These are phyloP conservation scores for Platerodrilus igneus DNA, from an alignment of 2,888 invertebrate genomes.

Conservation along the genomic window DNA sequence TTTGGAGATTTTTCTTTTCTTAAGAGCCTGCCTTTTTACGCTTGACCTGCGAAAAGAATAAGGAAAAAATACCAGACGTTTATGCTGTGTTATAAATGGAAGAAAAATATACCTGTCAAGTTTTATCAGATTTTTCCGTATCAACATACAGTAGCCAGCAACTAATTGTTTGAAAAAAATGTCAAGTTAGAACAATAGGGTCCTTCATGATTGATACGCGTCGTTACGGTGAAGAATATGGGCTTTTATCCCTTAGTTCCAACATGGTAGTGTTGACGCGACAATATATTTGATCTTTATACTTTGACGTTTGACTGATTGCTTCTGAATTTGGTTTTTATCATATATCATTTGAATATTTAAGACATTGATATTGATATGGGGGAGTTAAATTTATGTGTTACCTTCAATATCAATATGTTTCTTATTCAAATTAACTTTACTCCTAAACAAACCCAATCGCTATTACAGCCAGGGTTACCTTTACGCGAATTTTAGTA, in stretches of 20 bases:
- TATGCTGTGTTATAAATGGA: constrained; percentile 18
- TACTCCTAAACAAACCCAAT: background rate
- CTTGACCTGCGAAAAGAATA: too few species aligned
- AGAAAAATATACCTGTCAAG: constrained; percentile 21
- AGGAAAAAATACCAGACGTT: too few species aligned
- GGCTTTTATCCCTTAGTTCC: constrained; percentile 32
- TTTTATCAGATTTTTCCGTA: constrained; percentile 37
- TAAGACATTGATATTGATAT: background rate
- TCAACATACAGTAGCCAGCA: constrained; percentile 34
- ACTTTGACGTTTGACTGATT: constrained; percentile 29
- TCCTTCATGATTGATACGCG: constrained; percentile 32
- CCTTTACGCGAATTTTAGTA: too few species aligned
- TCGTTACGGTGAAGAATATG: constrained; percentile 41
- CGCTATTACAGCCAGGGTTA: too few species aligned
- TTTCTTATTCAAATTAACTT: background rate
- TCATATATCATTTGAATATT: constrained; percentile 2
- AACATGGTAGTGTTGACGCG: constrained; percentile 34
- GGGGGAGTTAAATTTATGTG: background rate
- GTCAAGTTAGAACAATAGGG: constrained; percentile 32
- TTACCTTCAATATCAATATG: background rate
- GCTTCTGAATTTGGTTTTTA: constrained; percentile 1
- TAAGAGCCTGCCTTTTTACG: too few species aligned
- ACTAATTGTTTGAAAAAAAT: constrained; percentile 37
- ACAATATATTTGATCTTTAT: constrained; percentile 31
- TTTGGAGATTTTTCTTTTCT: too few species aligned